Evolutionary conservation across 2,113 vertebrate genomes (phyloP).

Genomic region (Papio anubis): DNA sequence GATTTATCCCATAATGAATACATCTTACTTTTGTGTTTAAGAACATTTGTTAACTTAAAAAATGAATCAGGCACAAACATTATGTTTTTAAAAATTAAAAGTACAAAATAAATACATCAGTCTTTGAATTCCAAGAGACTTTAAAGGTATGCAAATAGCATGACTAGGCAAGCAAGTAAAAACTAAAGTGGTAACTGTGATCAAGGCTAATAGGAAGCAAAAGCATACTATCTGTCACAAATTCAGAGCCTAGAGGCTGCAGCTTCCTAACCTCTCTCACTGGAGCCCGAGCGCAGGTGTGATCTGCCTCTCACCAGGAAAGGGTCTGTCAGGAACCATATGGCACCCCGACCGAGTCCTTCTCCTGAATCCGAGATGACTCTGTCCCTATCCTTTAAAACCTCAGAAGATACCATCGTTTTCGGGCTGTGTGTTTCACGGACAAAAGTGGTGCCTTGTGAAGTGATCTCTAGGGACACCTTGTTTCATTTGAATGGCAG

Average conservation of each 20-base stretch:
- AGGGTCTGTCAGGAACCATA: conserved; percentile 71
- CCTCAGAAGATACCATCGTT: neutral
- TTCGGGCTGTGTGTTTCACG: conserved; percentile 41
- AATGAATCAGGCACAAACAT: conserved; percentile 61
- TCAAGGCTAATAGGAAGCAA: conserved; percentile 25
- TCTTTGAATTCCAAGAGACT: conserved; percentile 44
- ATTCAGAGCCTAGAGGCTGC: conserved; percentile 60
- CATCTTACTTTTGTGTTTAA: conserved; percentile 53
- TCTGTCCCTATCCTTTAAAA: conserved; percentile 28
- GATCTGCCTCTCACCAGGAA: conserved; percentile 62
- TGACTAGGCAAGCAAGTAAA: conserved; percentile 56
- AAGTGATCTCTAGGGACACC: conserved; percentile 76
- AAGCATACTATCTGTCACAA: conserved; percentile 66
- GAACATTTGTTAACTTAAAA: conserved; percentile 53
- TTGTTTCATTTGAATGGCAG: conserved; percentile 73
- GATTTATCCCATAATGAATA: neutral
- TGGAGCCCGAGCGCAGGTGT: conserved; percentile 43
- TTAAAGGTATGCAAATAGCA: conserved; percentile 47
- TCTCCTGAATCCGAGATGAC: conserved; percentile 69
- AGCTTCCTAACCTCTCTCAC: neutral
- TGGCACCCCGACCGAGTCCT: conserved; percentile 48
- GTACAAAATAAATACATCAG: conserved; percentile 54
- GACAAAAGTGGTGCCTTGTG: conserved; percentile 75
- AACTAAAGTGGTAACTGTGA: conserved; percentile 56
- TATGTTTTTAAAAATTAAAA: conserved; percentile 53